A percentile compares a stretch with the other conserved stretches of the same genome.
Conservation (phyloP, 1,140 invertebrate genomes). For the Holotrichia oblita region DNA sequence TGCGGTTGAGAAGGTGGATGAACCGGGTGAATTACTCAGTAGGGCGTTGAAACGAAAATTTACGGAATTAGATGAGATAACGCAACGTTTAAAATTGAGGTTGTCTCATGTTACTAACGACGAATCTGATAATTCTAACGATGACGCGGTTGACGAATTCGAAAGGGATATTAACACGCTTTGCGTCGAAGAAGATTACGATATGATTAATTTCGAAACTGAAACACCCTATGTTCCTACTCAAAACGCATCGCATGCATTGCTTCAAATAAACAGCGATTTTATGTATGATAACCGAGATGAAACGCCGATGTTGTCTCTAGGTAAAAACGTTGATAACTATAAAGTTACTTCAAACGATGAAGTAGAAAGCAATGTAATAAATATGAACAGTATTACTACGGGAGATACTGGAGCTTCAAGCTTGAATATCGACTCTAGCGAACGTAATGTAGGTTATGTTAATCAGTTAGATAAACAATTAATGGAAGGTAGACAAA, state of each 20-base stretch:
- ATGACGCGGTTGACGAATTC: slow-evolving; percentile 66
- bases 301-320: not conserved
- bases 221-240: too few relatives aligned
- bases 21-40: slow-evolving; percentile 57
- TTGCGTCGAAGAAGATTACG: slow-evolving; percentile 58
- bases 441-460: slow-evolving; percentile 19
- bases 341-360: not conserved
- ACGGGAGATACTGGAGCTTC: not conserved
- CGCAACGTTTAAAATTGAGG: slow-evolving; percentile 66
- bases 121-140: slow-evolving; percentile 63
- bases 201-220: slow-evolving; percentile 53
- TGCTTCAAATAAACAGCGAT: slow-evolving; percentile 23
- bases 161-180: slow-evolving; percentile 64
- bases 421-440: slow-evolving; percentile 26
- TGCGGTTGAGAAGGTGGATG: slow-evolving; percentile 44
- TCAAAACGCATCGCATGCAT: not conserved
- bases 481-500: slow-evolving; percentile 51
- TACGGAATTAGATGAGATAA: slow-evolving; percentile 71
- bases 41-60: slow-evolving; percentile 68
- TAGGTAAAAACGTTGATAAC: not conserved
- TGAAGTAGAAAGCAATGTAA: not conserved
- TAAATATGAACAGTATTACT: not conserved
- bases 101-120: slow-evolving; percentile 67
- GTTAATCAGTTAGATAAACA: slow-evolving; percentile 46
- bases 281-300: not conserved